These are phyloP conservation scores for Leptopterna dolabrata DNA, from an alignment of 2,888 invertebrate genomes.

Conservation along the genomic window DNA sequence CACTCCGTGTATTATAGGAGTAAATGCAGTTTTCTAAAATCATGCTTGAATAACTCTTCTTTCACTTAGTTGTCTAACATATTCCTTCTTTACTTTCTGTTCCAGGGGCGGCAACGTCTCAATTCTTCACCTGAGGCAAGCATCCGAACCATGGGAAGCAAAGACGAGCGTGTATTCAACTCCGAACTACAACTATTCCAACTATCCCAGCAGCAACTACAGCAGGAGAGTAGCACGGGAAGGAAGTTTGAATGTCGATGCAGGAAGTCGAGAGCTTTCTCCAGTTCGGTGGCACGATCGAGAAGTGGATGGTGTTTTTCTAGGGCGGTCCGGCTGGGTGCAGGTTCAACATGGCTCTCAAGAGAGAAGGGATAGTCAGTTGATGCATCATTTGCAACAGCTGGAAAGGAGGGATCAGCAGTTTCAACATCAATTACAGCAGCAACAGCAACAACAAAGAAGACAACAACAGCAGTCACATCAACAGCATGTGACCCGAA, in stretches of 20 bases:
- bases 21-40: too few species aligned
- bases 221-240: conserved; percentile 53
- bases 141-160: conserved; percentile 72
- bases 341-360: conserved; percentile 66
- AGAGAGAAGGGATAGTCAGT: conserved; percentile 45
- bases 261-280: conserved; percentile 70
- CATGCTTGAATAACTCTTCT: too few species aligned
- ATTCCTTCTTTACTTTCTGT: conserved; percentile 58
- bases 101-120: conserved; percentile 72
- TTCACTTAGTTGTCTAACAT: too few species aligned
- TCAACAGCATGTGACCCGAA: conserved; percentile 58
- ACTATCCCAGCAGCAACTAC: conserved; percentile 52
- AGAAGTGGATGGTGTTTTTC: conserved; percentile 72
- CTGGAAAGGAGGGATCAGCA: conserved; percentile 34
- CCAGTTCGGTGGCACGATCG: conserved; percentile 73
- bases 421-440: conserved; percentile 5
- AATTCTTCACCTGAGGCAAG: conserved; percentile 70
- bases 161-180: conserved; percentile 55
- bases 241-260: conserved; percentile 53
- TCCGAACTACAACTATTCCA: conserved; percentile 41
- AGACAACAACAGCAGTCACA: conserved; percentile 57
- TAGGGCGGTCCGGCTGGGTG: conserved; percentile 71
- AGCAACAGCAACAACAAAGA: conserved; percentile 32
- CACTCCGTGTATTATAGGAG: too few species aligned
- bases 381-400: conserved; percentile 43